phyloP scores from a whole-genome alignment of 1,140 invertebrate species.

The Eriosoma lanigerum region DNA sequence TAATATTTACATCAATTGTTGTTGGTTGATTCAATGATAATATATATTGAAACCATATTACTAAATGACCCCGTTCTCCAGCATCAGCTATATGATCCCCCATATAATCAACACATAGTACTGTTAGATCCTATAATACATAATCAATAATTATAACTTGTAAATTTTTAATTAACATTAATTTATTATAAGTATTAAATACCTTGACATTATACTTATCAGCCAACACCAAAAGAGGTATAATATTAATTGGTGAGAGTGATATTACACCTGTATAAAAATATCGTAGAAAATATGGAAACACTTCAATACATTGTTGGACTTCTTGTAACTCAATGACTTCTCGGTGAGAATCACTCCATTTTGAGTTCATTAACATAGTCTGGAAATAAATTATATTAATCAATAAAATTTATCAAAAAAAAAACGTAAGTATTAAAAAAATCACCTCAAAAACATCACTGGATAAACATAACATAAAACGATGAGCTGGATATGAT shows the following conservation, averaged over 20 bases:
- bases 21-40: conserved; percentile 74
- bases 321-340: conserved; percentile 83
- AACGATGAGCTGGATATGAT: conserved; percentile 83
- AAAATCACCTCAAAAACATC: conserved; percentile 87
- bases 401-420: background rate
- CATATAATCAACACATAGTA: conserved; percentile 85
- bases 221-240: conserved; percentile 82
- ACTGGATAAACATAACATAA: conserved; percentile 91
- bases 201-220: conserved; percentile 93
- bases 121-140: conserved; percentile 70
- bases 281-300: conserved; percentile 85
- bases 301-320: conserved; percentile 77
- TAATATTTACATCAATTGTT: conserved; percentile 20
- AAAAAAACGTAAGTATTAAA: background rate
- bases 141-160: no score
- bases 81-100: conserved; percentile 81
- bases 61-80: conserved; percentile 73
- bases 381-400: conserved; percentile 64
- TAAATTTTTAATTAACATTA: background rate
- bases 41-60: conserved; percentile 89
- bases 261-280: conserved; percentile 90
- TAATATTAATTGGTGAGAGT: conserved; percentile 78
- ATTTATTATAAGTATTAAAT: conserved; percentile 49
- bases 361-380: conserved; percentile 92
- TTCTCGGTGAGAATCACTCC: conserved; percentile 85